phyloP scores from a whole-genome alignment of 1,140 invertebrate species.

The Leptinotarsa texana region DNA sequence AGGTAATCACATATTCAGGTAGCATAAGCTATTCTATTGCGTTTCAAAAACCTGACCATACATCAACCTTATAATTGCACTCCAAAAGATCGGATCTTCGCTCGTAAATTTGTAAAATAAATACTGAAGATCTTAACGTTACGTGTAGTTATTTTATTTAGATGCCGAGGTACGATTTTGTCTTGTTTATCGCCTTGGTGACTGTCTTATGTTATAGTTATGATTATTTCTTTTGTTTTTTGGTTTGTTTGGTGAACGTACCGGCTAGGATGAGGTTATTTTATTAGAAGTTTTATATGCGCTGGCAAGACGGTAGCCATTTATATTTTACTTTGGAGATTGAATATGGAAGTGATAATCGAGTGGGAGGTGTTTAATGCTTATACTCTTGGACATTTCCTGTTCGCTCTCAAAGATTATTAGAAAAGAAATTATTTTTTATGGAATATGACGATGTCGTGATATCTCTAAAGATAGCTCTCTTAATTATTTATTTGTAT shows the following conservation, averaged over 20 bases:
- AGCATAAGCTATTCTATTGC: constrained; percentile 30
- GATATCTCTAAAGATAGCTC: too few relatives aligned
- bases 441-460: too few relatives aligned
- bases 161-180: constrained; percentile 32
- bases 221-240: constrained; percentile 31
- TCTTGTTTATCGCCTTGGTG: constrained; percentile 31
- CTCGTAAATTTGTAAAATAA: constrained; percentile 31
- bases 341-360: constrained; percentile 11
- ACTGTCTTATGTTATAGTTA: constrained; percentile 32
- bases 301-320: constrained; percentile 22
- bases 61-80: constrained; percentile 31
- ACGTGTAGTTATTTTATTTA: constrained; percentile 32
- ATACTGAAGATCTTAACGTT: constrained; percentile 27
- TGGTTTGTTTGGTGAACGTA: constrained; percentile 8
- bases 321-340: constrained; percentile 9
- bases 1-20: constrained; percentile 33
- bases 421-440: too few relatives aligned
- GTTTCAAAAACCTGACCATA: constrained; percentile 26
- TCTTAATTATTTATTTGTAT: too few relatives aligned
- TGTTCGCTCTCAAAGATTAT: too few relatives aligned
- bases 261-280: constrained; percentile 13
- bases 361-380: not conserved
- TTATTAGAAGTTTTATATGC: constrained; percentile 28
- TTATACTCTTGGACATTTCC: too few relatives aligned
- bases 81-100: constrained; percentile 27